Evolutionary conservation across 2,888 invertebrate genomes (phyloP).

Genomic region (Aelia acuminata): DNA sequence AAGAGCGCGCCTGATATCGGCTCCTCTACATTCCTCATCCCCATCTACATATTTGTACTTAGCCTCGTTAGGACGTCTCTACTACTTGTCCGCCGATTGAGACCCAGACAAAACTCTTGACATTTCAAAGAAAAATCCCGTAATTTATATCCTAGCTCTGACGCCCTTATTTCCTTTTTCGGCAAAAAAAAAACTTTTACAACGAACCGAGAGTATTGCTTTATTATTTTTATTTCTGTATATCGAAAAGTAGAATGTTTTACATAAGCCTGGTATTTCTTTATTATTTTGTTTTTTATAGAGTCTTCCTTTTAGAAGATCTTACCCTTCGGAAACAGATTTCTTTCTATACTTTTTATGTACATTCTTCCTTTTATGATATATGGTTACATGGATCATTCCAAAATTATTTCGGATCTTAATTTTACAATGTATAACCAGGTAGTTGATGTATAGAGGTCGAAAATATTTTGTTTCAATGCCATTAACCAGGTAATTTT

Average conservation of each 20-base stretch:
- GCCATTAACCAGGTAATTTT: too few species aligned
- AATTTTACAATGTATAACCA: too few species aligned
- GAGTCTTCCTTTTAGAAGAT: too few species aligned
- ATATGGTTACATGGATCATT: too few species aligned
- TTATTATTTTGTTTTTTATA: too few species aligned
- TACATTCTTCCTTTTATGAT: too few species aligned
- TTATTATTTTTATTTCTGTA: not conserved
- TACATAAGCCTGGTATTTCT: not conserved
- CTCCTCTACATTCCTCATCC: not conserved
- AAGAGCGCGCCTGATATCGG: slow-evolving; percentile 21
- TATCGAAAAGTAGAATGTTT: not conserved
- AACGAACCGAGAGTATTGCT: not conserved
- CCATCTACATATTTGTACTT: slow-evolving; percentile 47
- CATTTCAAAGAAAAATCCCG: slow-evolving; percentile 40
- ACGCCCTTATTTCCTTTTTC: slow-evolving; percentile 6
- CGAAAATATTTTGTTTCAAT: too few species aligned
- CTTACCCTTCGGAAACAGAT: too few species aligned
- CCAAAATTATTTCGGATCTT: too few species aligned
- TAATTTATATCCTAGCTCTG: slow-evolving; percentile 13
- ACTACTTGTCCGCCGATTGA: slow-evolving; percentile 10
- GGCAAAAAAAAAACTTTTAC: not conserved
- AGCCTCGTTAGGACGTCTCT: slow-evolving; percentile 33
- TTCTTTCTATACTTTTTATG: too few species aligned
- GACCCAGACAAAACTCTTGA: slow-evolving; percentile 42
- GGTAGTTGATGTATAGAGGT: too few species aligned